Evolutionary conservation across 2,888 invertebrate genomes (phyloP).

Genomic region (Punctoribates punctum): DNA sequence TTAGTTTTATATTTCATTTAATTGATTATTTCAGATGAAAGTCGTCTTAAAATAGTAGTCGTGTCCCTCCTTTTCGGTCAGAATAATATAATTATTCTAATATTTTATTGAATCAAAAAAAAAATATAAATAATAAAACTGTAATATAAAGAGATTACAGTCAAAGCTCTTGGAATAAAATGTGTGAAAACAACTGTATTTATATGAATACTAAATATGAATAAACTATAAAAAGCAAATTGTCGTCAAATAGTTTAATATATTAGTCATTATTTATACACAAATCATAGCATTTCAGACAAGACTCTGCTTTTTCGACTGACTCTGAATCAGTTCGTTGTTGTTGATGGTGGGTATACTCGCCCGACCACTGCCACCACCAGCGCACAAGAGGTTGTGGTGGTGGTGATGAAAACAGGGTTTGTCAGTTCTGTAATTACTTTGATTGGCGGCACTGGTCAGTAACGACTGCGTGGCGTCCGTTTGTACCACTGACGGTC

Average conservation of each 20-base stretch:
- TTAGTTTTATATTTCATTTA: too few species aligned
- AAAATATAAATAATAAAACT: too few species aligned
- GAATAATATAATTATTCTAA: too few species aligned
- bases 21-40: too few species aligned
- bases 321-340: constrained; percentile 21
- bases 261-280: not conserved
- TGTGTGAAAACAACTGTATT: too few species aligned
- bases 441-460: not conserved
- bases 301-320: constrained; percentile 40
- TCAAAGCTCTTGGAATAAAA: not conserved
- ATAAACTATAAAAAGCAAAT: not conserved
- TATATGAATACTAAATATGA: not conserved
- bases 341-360: constrained; percentile 12
- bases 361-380: not conserved
- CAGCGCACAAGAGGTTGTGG: not conserved
- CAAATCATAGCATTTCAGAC: not conserved
- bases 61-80: too few species aligned
- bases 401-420: constrained; percentile 12
- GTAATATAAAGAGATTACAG: not conserved
- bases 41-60: too few species aligned
- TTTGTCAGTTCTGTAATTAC: constrained; percentile 20
- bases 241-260: not conserved
- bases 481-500: constrained; percentile 42
- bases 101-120: too few species aligned
- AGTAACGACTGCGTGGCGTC: constrained; percentile 6